Evolutionary conservation across 1,140 invertebrate species (phyloP).

Genomic region (Phenacoccus solenopsis): DNA sequence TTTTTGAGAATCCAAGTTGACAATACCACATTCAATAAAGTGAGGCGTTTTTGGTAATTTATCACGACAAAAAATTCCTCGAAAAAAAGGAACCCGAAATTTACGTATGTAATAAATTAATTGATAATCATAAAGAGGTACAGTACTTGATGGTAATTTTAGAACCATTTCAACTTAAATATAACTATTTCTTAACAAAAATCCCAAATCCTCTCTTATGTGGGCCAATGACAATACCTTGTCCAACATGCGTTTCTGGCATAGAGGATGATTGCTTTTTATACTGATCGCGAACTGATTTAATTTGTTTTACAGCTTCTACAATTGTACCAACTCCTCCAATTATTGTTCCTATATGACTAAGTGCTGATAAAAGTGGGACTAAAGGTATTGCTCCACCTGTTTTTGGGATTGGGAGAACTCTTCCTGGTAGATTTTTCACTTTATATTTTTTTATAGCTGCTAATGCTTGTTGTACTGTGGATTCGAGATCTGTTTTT

Average conservation of each 20-base stretch:
- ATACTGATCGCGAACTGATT: not conserved
- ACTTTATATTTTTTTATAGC: not conserved
- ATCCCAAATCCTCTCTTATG: not conserved
- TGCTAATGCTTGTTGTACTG: not conserved
- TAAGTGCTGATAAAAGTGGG: not conserved
- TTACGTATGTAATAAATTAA: not conserved
- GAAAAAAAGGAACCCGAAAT: not conserved
- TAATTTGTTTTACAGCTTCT: not conserved
- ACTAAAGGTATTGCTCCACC: not conserved
- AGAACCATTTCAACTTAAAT: not conserved
- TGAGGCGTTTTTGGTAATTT: not conserved
- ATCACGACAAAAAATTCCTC: not conserved
- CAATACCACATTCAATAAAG: not conserved
- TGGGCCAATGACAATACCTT: not conserved
- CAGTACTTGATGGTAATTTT: not conserved
- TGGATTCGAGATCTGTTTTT: not conserved
- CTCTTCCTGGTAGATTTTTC: not conserved
- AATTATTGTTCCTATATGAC: not conserved
- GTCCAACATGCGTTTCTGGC: not conserved
- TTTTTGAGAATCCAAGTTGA: not conserved
- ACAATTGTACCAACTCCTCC: not conserved
- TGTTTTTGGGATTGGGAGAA: not conserved
- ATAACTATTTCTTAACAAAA: not conserved
- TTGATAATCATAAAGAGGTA: not conserved
- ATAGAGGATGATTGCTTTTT: not conserved